These are phyloP conservation scores for Euura lappo DNA, from an alignment of 1,140 invertebrate genomes.

Conservation along the genomic window DNA sequence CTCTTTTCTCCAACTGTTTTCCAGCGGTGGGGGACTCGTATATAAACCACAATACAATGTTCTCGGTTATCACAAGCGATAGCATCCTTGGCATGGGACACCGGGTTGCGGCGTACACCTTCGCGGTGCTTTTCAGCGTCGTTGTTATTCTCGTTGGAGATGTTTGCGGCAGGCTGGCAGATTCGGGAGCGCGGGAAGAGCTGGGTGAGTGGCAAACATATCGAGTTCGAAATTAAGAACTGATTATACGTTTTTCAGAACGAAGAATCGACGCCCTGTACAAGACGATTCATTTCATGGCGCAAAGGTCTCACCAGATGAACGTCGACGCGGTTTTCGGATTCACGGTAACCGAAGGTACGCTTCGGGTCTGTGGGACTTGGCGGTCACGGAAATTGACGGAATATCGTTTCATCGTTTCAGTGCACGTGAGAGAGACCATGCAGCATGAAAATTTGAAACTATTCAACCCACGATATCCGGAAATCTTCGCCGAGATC, in stretches of 20 bases:
- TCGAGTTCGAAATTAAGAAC: not conserved
- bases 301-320: conserved; percentile 39
- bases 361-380: not conserved
- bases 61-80: not conserved
- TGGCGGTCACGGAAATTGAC: too few relatives aligned
- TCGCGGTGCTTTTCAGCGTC: not conserved
- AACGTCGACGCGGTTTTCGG: conserved; percentile 44
- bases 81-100: not conserved
- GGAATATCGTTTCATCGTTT: not conserved
- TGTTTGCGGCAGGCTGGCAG: too few relatives aligned
- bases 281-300: conserved; percentile 38
- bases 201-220: not conserved
- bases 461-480: not conserved
- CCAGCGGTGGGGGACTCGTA: not conserved
- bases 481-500: not conserved
- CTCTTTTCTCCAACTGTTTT: too few relatives aligned
- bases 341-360: conserved; percentile 49
- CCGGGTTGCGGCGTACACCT: not conserved
- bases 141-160: not conserved
- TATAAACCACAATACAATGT: conserved; percentile 3
- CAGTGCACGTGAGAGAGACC: not conserved
- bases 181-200: not conserved
- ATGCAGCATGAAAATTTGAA: not conserved
- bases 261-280: conserved; percentile 21
- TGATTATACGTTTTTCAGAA: not conserved